Evolutionary conservation across 1,140 invertebrate genomes (phyloP).

Genomic region (Leptinotarsa texana): DNA sequence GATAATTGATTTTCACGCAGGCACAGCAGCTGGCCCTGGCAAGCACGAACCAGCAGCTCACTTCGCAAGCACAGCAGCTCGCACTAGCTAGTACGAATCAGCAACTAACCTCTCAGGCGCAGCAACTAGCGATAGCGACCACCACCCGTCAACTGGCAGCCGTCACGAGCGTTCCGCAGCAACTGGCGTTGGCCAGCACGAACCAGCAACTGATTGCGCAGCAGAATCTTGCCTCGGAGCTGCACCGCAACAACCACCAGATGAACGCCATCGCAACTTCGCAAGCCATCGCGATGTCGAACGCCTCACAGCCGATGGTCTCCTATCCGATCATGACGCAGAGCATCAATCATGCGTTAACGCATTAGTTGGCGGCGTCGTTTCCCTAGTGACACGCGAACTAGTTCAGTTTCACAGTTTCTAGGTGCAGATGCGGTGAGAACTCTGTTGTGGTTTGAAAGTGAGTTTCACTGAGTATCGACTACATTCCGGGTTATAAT

Average conservation of each 20-base stretch:
- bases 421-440: too few species aligned
- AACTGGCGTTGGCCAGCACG: slow-evolving; percentile 38
- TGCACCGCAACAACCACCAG: slow-evolving; percentile 48
- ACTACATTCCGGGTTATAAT: too few species aligned
- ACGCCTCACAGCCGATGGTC: slow-evolving; percentile 64
- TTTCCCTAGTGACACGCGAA: not conserved
- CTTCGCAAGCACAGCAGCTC: slow-evolving; percentile 48
- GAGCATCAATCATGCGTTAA: slow-evolving; percentile 49
- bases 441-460: too few species aligned
- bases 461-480: too few species aligned
- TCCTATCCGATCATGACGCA: slow-evolving; percentile 76
- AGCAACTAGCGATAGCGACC: slow-evolving; percentile 47
- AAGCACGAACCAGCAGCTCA: slow-evolving; percentile 47
- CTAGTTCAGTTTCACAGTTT: too few species aligned
- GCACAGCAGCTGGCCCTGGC: slow-evolving; percentile 48
- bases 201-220: slow-evolving; percentile 44
- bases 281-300: slow-evolving; percentile 61
- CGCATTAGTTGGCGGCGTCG: slow-evolving; percentile 36
- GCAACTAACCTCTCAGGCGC: slow-evolving; percentile 46
- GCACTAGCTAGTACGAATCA: slow-evolving; percentile 46
- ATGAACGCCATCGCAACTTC: slow-evolving; percentile 55
- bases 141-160: slow-evolving; percentile 48
- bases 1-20: slow-evolving; percentile 35
- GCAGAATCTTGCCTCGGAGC: slow-evolving; percentile 51
- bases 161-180: slow-evolving; percentile 49